Evolutionary conservation across 2,797 vertebrate genomes (phyloP).

Genomic region (Sphenopsis melanotis): DNA sequence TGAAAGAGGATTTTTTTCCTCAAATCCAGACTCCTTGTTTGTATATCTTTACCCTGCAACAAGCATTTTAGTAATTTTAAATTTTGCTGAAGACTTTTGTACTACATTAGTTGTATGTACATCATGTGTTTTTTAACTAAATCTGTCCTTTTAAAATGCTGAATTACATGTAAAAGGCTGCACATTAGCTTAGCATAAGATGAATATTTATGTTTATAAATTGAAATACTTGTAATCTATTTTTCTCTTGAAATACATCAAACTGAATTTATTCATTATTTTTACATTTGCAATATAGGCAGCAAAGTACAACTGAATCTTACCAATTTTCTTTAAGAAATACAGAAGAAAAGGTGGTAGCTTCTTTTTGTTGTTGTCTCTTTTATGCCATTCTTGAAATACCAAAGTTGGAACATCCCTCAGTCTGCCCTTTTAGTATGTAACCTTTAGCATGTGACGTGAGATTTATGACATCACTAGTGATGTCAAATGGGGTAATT

Average conservation of each 20-base stretch:
- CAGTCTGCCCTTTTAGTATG: background rate
- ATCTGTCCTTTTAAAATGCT: background rate
- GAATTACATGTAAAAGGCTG: background rate
- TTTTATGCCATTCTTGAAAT: background rate
- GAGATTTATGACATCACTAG: background rate
- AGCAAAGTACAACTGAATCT: background rate
- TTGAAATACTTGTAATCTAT: background rate
- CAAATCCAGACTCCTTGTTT: background rate
- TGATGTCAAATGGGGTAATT: background rate
- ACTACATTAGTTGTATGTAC: background rate
- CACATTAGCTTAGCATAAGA: background rate
- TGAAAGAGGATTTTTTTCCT: background rate
- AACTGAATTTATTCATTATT: background rate
- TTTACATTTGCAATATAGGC: background rate
- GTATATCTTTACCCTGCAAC: background rate
- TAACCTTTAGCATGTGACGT: background rate
- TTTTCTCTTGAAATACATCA: background rate
- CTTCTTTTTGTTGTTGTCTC: background rate
- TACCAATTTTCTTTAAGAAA: background rate
- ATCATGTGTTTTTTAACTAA: background rate
- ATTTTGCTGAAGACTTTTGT: background rate
- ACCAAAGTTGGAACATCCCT: background rate
- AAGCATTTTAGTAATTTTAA: background rate
- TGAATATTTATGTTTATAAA: background rate
- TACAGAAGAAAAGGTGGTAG: background rate